Conservation (phyloP, 2,797 vertebrate species). For the Chaunax sp. region DNA sequence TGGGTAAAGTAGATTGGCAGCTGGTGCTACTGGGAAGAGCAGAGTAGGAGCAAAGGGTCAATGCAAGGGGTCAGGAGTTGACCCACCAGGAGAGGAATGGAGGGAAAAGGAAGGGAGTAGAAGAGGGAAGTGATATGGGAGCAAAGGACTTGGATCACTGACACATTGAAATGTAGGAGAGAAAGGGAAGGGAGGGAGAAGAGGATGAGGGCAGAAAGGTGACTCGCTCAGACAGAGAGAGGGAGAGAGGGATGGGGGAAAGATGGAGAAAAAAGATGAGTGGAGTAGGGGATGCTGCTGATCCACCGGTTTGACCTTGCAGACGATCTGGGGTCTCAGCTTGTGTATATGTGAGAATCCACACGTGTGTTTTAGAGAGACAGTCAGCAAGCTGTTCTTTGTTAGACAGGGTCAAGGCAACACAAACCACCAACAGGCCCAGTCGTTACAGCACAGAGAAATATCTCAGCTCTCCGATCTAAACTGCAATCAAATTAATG, state of each 20-base stretch:
- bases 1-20: constrained; percentile 49
- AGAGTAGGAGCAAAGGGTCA: constrained; percentile 48
- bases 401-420: constrained; percentile 38
- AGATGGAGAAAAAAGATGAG: constrained; percentile 55
- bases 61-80: constrained; percentile 54
- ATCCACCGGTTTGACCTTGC: constrained; percentile 78
- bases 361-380: neutral
- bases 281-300: constrained; percentile 47
- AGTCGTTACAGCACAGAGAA: constrained; percentile 37
- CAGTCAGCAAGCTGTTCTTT: constrained; percentile 32
- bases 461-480: constrained; percentile 39
- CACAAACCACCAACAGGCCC: constrained; percentile 39
- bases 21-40: constrained; percentile 63
- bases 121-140: constrained; percentile 66
- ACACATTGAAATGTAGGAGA: constrained; percentile 60
- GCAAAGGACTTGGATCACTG: constrained; percentile 55
- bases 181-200: constrained; percentile 41
- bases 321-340: constrained; percentile 52
- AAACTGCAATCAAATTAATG: constrained; percentile 53
- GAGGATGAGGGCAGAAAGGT: constrained; percentile 64
- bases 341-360: constrained; percentile 4
- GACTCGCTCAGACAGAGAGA: constrained; percentile 56
- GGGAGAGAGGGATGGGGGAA: constrained; percentile 32
- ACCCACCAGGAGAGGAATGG: constrained; percentile 60
- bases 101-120: constrained; percentile 46